Evolutionary conservation across 92 coral and sea anemone species (phyloP).

Genomic region (Zoanthus sansibaricus): DNA sequence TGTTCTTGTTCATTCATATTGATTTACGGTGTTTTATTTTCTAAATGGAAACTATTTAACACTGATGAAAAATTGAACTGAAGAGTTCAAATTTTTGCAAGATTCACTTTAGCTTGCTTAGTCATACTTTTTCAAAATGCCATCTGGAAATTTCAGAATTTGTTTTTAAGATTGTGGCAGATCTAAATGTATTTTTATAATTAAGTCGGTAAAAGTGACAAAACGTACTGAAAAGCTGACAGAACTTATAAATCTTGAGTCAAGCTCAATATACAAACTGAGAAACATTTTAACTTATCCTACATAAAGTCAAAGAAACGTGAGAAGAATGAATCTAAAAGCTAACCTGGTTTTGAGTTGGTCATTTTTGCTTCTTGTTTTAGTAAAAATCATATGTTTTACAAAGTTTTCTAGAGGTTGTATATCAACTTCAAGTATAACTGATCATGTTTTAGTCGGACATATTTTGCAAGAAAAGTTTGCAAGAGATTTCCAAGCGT

Average conservation of each 20-base stretch:
- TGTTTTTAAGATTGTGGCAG: not conserved
- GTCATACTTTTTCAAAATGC: not conserved
- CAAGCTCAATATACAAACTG: not conserved
- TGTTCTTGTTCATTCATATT: no score
- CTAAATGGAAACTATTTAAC: not conserved
- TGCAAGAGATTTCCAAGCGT: not conserved
- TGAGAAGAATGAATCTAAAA: not conserved
- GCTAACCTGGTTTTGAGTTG: no score
- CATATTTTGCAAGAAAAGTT: slow-evolving; percentile 11
- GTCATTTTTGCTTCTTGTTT: not conserved
- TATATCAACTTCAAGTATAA: not conserved
- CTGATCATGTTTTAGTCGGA: not conserved
- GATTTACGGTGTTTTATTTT: no score
- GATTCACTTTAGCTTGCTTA: not conserved
- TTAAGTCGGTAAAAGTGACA: not conserved
- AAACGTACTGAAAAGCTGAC: not conserved
- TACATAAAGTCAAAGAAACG: not conserved
- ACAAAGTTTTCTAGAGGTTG: not conserved
- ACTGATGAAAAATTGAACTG: not conserved
- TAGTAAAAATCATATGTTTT: not conserved
- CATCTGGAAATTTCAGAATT: not conserved
- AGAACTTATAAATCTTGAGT: not conserved
- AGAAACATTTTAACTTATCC: not conserved
- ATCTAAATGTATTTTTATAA: not conserved
- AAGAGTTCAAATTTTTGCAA: not conserved